Evolutionary conservation across 1,140 invertebrate species (phyloP).

Genomic region (Pinna nobilis): DNA sequence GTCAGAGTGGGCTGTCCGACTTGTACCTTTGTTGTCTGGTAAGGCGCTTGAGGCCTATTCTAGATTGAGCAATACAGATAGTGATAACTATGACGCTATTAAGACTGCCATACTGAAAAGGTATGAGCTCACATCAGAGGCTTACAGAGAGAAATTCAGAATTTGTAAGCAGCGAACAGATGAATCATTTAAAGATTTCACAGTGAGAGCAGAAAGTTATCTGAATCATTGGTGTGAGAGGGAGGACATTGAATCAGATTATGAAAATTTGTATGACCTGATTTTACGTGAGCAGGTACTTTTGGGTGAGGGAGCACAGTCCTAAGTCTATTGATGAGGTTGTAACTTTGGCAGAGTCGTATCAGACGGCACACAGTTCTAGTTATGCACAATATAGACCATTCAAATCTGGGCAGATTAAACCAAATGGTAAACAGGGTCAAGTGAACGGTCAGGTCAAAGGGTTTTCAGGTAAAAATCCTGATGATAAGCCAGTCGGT

Average conservation of each 20-base stretch:
- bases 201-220: conserved; percentile 2
- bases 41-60: conserved; percentile 27
- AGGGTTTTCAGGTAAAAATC: too few species aligned
- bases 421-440: too few species aligned
- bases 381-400: too few species aligned
- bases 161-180: neutral
- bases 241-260: neutral
- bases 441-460: too few species aligned
- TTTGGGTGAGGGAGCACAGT: conserved; percentile 9
- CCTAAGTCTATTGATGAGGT: neutral
- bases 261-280: neutral
- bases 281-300: conserved; percentile 1
- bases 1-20: conserved; percentile 10
- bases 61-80: neutral
- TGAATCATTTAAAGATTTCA: conserved; percentile 10
- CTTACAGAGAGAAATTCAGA: conserved; percentile 16
- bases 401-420: too few species aligned
- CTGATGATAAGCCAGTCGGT: too few species aligned
- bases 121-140: conserved; percentile 25
- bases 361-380: neutral
- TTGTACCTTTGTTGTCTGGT: conserved; percentile 10
- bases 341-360: conserved; percentile 12
- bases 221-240: conserved; percentile 24
- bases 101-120: conserved; percentile 21
- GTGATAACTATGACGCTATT: conserved; percentile 19